phyloP scores from a whole-genome alignment of 2,113 vertebrate species.

The Scomber japonicus region DNA sequence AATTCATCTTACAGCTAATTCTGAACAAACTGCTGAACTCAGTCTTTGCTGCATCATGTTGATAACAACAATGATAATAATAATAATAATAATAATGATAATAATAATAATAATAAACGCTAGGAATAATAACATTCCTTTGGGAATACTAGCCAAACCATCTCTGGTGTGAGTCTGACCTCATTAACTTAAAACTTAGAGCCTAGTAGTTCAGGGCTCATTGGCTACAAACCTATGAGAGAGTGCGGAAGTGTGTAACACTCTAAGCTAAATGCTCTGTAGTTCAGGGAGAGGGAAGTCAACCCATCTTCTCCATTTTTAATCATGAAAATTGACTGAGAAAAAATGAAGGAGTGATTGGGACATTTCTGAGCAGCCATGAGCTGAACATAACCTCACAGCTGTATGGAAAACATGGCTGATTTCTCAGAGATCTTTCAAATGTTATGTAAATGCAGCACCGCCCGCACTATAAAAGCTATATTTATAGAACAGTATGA shows the following conservation, averaged over 20 bases:
- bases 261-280: background rate
- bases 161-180: background rate
- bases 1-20: background rate
- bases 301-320: background rate
- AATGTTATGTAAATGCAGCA: background rate
- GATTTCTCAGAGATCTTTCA: background rate
- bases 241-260: background rate
- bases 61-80: too few species aligned
- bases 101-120: too few species aligned
- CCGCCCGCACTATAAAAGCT: background rate
- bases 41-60: too few species aligned
- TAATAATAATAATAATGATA: too few species aligned
- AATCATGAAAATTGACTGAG: background rate
- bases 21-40: too few species aligned
- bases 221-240: background rate
- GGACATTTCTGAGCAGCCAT: background rate
- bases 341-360: background rate
- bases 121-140: background rate
- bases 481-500: background rate
- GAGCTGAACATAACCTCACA: background rate
- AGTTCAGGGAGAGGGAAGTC: background rate
- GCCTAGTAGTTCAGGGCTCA: too few species aligned
- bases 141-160: background rate
- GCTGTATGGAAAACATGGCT: background rate
- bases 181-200: background rate